Base-by-base conservation (phyloP, 2,113 vertebrate genomes). In the Gasterosteus nipponicus region DNA sequence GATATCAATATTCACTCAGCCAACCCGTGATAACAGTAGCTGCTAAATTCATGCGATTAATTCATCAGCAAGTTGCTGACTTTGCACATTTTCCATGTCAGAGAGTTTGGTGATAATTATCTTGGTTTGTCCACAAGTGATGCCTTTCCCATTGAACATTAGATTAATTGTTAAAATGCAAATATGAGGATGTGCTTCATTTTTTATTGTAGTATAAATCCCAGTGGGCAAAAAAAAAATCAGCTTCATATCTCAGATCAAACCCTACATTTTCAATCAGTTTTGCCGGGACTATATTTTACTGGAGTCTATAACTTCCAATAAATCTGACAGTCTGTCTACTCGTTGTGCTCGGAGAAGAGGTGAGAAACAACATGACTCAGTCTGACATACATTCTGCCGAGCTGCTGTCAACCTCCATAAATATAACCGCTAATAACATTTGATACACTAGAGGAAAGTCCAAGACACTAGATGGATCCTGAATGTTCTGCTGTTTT, bases 361-460 rank as follows among this genome's bases (percentile, higher is more conserved):
- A 80, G 71, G 78, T 85, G 85, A 82, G 79, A 76, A 79, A 69
- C 72, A 68, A 75, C 63, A 38, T 65, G 83, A 87, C 75, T 87
- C 85, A 80, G 66, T 60, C 68, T 59, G 68, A 85, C 57, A 61
- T 68, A 54, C 60, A 80, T 75, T n/a, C 77, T 84, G 78, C 84
- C 83, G 79, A 87, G 73, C 67, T 79, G 56, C 76, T 69, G 80
- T 74, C 87, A 86, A 38, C 74, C 73, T 67, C 76, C 70, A 85
- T 85, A 74, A 80, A 91, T 88, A 92, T 77, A 88, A 80, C 84
- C 33, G 51, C 35, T 81, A 71, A 86, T 64, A 44, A 64, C 63
- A 82, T 82, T 77, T 71, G 84, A 75, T 77, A 76, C 63, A 77
- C 61, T 54, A 70, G 38, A 70, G 65, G 64, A 47, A 65, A 11